A percentile compares a stretch with the other conserved stretches of the same genome.
phyloP scores from a whole-genome alignment of 2,113 vertebrate genomes.

The Petrocephalus zakoni region DNA sequence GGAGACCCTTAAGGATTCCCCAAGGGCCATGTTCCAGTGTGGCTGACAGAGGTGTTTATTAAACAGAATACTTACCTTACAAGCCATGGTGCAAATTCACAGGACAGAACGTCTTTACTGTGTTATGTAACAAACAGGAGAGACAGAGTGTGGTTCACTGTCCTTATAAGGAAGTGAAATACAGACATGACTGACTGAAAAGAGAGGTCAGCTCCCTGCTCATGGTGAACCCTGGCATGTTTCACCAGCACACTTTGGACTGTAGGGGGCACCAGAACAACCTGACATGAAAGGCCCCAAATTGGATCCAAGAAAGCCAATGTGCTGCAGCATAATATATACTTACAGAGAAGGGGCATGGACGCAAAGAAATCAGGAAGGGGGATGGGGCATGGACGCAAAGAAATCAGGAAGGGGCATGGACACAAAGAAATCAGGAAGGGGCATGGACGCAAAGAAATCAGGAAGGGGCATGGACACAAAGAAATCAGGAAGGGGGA shows the following conservation, averaged over 20 bases:
- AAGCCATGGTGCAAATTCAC: not conserved
- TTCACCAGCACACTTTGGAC: not conserved
- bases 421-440: too few species aligned
- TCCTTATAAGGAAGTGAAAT: not conserved
- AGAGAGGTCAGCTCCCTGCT: not conserved
- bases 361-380: not conserved
- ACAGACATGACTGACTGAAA: not conserved
- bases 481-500: too few species aligned
- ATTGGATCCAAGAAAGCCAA: not conserved
- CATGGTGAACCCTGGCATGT: not conserved
- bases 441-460: too few species aligned
- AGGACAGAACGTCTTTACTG: not conserved
- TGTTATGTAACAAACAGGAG: not conserved
- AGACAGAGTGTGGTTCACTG: not conserved
- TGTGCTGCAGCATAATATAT: not conserved
- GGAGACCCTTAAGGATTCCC: too few species aligned
- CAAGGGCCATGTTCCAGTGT: not conserved
- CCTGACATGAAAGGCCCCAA: not conserved
- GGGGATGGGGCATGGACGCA: not conserved
- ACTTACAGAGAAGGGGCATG: not conserved
- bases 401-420: too few species aligned
- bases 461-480: too few species aligned
- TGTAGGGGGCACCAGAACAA: not conserved
- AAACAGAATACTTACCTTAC: not conserved
- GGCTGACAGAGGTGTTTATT: not conserved